Evolutionary conservation across 2,113 vertebrate species (phyloP), one percentile per base, ranked within the genome.

Genomic region (Psephotus haematonotus): DNA sequence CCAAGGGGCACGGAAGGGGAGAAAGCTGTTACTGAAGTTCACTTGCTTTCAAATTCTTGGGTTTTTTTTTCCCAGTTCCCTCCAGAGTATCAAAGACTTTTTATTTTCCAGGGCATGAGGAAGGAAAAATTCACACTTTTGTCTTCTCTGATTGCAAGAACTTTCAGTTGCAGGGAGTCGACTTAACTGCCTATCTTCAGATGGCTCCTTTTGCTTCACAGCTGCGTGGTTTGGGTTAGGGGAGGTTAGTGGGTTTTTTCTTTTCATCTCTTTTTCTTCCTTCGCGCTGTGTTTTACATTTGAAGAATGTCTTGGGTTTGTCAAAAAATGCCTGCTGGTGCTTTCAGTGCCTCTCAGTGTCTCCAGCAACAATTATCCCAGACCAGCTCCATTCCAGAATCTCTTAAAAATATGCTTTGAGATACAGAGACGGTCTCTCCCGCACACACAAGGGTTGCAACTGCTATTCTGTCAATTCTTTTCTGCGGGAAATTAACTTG

Each of bases 401-500:
- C 72, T 88, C 76, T 78, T 70, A 84, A 93, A 96, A 96, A 93
- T 93, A 37, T 79, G 55, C 86, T 92, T 86, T 74, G 88, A 82
- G 93, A 94, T 88, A 83, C 35, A 82, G 70, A 92, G 33, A 28
- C 24, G 39, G 37, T 29, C 37, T 43, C 41, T 76, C 17, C 68
- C 52, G 31, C 41, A 80, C 63, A 43, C 49, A 69, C 50, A 79
- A 72, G 91, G 63, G 35, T 37, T 96, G 76, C 43, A 83, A 96
- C 76, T 78, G 80, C n/a, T n/a, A n/a, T n/a, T n/a, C 82, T 65
- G 47, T 57, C 95, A 93, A 6, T 79, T 94, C 74, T 93, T 95
- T 94, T 88, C 90, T 84, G 88, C 84, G 72, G 95, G 86, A 94
- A 92, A 96, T 86, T 80, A 95, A 81, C 86, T 92, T 92, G 29